phyloP scores from a whole-genome alignment of 2,797 vertebrate genomes.

The Platalea minor region DNA sequence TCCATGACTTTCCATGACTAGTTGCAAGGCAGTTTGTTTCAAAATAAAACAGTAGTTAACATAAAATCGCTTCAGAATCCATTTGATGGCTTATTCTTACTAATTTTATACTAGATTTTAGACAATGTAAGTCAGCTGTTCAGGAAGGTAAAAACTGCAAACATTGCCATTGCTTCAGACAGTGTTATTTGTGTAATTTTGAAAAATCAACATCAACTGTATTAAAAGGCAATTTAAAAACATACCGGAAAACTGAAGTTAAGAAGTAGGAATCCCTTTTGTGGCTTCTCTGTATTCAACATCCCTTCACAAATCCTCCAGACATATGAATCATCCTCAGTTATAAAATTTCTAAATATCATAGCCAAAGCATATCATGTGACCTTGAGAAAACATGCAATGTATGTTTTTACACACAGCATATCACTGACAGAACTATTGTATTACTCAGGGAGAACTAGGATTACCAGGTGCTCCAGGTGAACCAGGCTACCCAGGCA shows the following conservation, averaged over 20 bases:
- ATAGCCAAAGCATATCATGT: neutral
- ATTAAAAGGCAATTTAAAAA: neutral
- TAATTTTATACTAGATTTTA: neutral
- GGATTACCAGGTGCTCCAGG: constrained; percentile 82
- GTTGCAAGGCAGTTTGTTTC: neutral
- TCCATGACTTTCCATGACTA: neutral
- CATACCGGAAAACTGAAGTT: neutral
- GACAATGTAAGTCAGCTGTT: neutral
- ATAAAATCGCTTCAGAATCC: neutral
- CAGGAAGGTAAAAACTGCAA: neutral
- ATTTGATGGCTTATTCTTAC: neutral
- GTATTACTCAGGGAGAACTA: constrained; percentile 80
- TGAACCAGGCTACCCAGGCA: constrained; percentile 87
- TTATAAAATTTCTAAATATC: neutral
- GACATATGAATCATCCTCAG: neutral
- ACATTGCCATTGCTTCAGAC: neutral
- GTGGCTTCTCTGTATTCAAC: neutral
- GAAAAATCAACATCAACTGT: neutral
- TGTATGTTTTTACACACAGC: neutral
- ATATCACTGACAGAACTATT: constrained; percentile 22
- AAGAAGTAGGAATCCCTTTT: neutral
- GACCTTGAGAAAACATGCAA: neutral
- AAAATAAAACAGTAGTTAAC: neutral
- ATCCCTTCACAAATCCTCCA: neutral
- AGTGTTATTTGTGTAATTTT: neutral